Evolutionary conservation across 2,113 vertebrate species (phyloP), one percentile per base, ranked within the genome.

Genomic region (Lipophrys pholis): DNA sequence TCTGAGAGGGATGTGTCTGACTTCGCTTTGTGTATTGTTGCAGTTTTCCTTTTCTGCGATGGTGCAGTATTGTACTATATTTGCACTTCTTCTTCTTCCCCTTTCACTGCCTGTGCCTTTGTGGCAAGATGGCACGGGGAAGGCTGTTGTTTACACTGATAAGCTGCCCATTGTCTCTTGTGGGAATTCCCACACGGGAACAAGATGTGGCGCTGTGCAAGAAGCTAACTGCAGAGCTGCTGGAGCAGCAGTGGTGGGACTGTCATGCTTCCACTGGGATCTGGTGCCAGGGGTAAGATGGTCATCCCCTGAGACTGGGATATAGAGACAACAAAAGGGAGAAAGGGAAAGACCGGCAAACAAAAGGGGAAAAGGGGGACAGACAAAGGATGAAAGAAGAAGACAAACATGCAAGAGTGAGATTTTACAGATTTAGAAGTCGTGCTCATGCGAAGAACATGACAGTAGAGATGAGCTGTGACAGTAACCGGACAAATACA

Each of bases 71-170:
- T 83, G 71, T 76, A 51, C 71, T 80, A 75, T 86, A 82, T 85
- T 90, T 87, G 76, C 80, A 63, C 82, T 82, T 83, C 73, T 85
- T 30, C 21, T 30, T 83, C 65, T 67, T 78, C 58, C 63, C 42
- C 61, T 82, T 80, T 71, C 61, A 39, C 67, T 73, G 70, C 73
- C 73, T 87, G 69, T 74, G 65, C 48, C 72, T 88, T 87, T 90
- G 85, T 90, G 71, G 73, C 54, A 78, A 67, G 62, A 87, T 90
- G 86, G 90, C 89, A 89, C 66, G 74, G 63, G 86, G 68, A 56
- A 87, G 80, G 56, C 80, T 87, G 81, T 90, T 93, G 88, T 93
- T 94, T 93, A 90, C 92, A 81, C 80, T 88, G 82, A 77, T 93
- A 91, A 92, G 87, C 84, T 91, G 84, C 73, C 85, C 85, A 89